These are phyloP conservation scores for Chascanopsetta lugubris DNA, from an alignment of 2,113 vertebrate species.

Conservation along the genomic window DNA sequence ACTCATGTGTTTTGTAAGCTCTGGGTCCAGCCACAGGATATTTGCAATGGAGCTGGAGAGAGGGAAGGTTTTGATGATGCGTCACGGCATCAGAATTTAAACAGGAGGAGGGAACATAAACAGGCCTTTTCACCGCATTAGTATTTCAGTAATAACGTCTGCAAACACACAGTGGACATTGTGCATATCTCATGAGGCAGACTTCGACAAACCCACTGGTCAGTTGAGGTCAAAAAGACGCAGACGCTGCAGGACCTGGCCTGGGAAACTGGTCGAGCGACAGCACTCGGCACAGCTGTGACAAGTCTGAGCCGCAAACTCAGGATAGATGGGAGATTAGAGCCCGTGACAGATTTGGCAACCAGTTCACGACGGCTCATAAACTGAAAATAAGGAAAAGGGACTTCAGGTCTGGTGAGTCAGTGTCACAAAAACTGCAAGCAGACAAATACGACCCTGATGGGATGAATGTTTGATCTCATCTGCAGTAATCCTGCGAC, in stretches of 20 bases:
- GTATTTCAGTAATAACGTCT: conserved; percentile 1
- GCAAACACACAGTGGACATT: not conserved
- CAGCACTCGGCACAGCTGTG: conserved; percentile 45
- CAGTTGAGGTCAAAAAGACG: conserved; percentile 13
- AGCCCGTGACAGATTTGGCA: conserved; percentile 62
- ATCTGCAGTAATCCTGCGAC: not conserved
- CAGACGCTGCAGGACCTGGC: not conserved
- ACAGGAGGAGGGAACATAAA: conserved; percentile 33
- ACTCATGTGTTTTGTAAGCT: conserved; percentile 14
- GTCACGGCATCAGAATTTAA: conserved; percentile 37
- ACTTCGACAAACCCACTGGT: conserved; percentile 2
- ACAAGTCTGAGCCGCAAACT: conserved; percentile 36
- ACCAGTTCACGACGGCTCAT: conserved; percentile 9
- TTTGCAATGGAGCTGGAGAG: not conserved
- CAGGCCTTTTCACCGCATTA: conserved; percentile 16
- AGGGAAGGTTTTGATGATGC: conserved; percentile 14
- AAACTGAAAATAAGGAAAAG: conserved; percentile 19
- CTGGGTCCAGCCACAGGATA: conserved; percentile 2
- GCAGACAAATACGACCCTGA: not conserved
- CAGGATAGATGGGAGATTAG: conserved; percentile 57
- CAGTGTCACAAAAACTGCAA: conserved; percentile 38
- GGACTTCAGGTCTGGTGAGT: conserved; percentile 52
- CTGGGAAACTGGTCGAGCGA: conserved; percentile 2
- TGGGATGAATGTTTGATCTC: not conserved
- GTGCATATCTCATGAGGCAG: not conserved